phyloP scores from a whole-genome alignment of 2,797 vertebrate genomes.

The Diceros bicornis region DNA sequence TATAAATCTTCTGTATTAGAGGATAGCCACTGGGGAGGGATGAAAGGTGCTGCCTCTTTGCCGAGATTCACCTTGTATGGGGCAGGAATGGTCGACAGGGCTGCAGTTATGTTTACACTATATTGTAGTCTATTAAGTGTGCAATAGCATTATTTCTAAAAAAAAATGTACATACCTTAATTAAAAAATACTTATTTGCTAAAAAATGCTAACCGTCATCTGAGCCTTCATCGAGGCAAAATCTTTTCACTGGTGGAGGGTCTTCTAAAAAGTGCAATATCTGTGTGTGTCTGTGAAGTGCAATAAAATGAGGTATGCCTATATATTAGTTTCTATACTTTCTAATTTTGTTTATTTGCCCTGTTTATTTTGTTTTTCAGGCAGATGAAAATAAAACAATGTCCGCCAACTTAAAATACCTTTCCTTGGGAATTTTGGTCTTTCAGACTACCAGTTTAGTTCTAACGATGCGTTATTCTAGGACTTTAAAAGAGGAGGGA shows the following conservation, averaged over 20 bases:
- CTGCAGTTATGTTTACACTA: neutral
- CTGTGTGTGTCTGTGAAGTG: no score
- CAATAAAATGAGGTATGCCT: no score
- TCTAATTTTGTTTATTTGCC: conserved; percentile 56
- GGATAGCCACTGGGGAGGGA: neutral
- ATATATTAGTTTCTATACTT: neutral
- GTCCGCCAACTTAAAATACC: conserved; percentile 96
- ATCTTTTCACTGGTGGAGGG: no score
- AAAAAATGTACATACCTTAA: no score
- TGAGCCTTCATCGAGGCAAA: no score
- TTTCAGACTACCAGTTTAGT: conserved; percentile 99
- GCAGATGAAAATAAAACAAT: conserved; percentile 87
- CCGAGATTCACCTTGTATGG: neutral
- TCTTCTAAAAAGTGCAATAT: no score
- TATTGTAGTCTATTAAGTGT: no score
- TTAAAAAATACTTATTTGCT: no score
- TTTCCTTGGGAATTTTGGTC: conserved; percentile 98
- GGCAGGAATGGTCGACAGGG: neutral
- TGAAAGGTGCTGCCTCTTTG: neutral
- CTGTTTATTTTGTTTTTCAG: conserved; percentile 85
- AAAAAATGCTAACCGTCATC: no score
- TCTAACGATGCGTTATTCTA: conserved; percentile 98
- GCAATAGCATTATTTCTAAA: no score
- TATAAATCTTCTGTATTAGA: neutral
- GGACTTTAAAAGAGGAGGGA: conserved; percentile 96